Percentiles rank a stretch among this genome's conserved stretches.
phyloP scores from a whole-genome alignment of 2,113 vertebrate genomes.

The Malurus alboscapulatus region DNA sequence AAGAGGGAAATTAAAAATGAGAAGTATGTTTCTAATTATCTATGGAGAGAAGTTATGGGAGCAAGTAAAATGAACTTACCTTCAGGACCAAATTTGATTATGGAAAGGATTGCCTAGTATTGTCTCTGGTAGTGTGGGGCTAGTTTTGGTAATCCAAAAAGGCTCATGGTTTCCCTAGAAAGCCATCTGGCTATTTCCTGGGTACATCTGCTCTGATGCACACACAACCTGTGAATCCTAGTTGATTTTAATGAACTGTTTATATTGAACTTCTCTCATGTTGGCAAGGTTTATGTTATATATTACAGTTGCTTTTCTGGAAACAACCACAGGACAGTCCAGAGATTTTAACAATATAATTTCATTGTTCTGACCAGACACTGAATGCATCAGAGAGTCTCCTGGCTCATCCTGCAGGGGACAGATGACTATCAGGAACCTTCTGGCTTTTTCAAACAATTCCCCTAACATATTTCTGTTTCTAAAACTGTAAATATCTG shows the following conservation, averaged over 20 bases:
- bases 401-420: not conserved
- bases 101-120: not conserved
- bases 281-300: not conserved
- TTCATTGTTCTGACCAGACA: not conserved
- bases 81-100: not conserved
- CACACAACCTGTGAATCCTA: not conserved
- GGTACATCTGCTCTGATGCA: not conserved
- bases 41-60: not conserved
- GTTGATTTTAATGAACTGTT: not conserved
- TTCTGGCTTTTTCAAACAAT: not conserved
- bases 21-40: not conserved
- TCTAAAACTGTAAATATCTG: not conserved
- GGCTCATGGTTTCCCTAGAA: not conserved
- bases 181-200: not conserved
- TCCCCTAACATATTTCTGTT: not conserved
- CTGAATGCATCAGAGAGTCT: not conserved
- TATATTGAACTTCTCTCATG: not conserved
- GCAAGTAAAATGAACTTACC: not conserved
- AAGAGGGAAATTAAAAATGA: not conserved
- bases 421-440: not conserved
- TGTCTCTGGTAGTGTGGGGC: not conserved
- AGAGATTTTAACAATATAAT: not conserved
- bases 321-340: not conserved
- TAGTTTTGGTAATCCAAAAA: not conserved
- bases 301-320: not conserved